phyloP scores from a whole-genome alignment of 1,140 invertebrate species.

The Meloidogyne hapla region DNA sequence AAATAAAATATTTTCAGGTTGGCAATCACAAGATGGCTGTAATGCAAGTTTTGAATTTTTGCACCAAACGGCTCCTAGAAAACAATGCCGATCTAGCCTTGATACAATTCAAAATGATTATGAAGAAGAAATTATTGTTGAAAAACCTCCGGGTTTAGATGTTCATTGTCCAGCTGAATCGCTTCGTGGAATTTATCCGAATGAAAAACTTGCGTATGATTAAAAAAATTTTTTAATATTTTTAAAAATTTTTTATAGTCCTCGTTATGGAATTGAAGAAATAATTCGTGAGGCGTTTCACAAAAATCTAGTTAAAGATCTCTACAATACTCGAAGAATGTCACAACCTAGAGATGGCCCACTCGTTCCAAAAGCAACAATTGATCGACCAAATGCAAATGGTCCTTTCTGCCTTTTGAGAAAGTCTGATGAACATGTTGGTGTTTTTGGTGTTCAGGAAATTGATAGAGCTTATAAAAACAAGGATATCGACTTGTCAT shows the following conservation, averaged over 20 bases:
- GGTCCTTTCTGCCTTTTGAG: slow-evolving; percentile 52
- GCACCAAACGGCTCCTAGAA: neutral
- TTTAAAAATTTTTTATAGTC: slow-evolving; percentile 27
- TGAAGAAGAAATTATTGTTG: slow-evolving; percentile 45
- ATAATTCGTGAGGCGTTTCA: slow-evolving; percentile 51
- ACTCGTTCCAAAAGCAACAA: slow-evolving; percentile 40
- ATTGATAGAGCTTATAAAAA: slow-evolving; percentile 59
- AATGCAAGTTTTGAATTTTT: neutral
- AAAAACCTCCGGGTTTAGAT: slow-evolving; percentile 53
- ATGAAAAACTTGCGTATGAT: slow-evolving; percentile 41
- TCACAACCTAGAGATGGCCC: slow-evolving; percentile 28
- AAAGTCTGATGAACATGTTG: slow-evolving; percentile 50
- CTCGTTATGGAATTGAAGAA: slow-evolving; percentile 52
- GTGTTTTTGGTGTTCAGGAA: slow-evolving; percentile 49
- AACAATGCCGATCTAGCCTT: slow-evolving; percentile 15
- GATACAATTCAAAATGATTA: slow-evolving; percentile 27
- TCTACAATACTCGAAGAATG: slow-evolving; percentile 51
- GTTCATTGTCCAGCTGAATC: slow-evolving; percentile 48
- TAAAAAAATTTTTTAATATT: neutral
- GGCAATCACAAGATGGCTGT: slow-evolving; percentile 42
- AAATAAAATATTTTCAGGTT: slow-evolving; percentile 14
- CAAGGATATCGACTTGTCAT: slow-evolving; percentile 48
- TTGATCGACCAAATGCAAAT: slow-evolving; percentile 41
- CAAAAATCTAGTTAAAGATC: slow-evolving; percentile 49
- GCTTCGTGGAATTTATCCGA: slow-evolving; percentile 43